Conservation (phyloP, 2,113 vertebrate genomes). For the Mobula hypostoma region DNA sequence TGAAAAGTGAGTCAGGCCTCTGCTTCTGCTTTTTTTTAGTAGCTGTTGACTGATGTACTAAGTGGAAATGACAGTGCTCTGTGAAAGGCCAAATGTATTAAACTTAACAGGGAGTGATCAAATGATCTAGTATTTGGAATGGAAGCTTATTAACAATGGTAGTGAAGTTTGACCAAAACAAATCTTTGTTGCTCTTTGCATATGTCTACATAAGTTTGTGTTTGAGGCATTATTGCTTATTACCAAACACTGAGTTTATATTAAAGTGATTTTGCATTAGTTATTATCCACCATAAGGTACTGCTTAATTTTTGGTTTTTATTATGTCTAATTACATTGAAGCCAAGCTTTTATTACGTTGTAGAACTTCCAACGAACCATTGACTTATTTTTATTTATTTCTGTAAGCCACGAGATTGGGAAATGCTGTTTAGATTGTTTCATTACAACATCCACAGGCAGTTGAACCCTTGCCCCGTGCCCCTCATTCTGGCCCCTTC, state of each 20-base stretch:
- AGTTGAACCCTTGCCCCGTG: too few species aligned
- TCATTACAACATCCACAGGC: too few species aligned
- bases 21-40: not conserved
- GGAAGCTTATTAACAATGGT: constrained; percentile 40
- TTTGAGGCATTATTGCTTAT: not conserved
- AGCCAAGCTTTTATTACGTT: not conserved
- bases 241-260: not conserved
- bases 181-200: not conserved
- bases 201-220: not conserved
- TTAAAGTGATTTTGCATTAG: not conserved
- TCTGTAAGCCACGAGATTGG: too few species aligned
- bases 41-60: not conserved
- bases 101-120: constrained; percentile 32
- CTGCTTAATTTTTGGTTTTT: not conserved
- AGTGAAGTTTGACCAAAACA: constrained; percentile 28
- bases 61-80: constrained; percentile 42
- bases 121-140: constrained; percentile 26
- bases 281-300: not conserved
- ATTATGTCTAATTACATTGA: not conserved
- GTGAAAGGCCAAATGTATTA: constrained; percentile 40
- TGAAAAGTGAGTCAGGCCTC: not conserved
- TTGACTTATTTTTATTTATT: too few species aligned
- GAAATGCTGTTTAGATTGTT: too few species aligned
- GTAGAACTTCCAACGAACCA: too few species aligned
- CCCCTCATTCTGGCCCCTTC: too few species aligned